Percentiles rank a stretch among this genome's conserved stretches.
These are phyloP conservation scores for Beaufortia kweichowensis DNA, from an alignment of 2,113 vertebrate species.

Conservation along the genomic window DNA sequence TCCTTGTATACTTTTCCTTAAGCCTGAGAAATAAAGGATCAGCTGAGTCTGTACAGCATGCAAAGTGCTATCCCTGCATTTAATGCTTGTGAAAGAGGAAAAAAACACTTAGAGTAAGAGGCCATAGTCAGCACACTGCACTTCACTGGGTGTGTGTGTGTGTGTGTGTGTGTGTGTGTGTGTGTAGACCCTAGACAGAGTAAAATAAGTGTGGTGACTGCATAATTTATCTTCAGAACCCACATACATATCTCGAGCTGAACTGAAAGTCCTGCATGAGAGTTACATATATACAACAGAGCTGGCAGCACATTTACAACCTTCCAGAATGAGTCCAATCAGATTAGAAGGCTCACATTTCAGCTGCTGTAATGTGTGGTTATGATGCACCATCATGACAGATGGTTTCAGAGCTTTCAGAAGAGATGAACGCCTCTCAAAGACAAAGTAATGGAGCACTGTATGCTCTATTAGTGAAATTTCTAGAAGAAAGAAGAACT, in stretches of 20 bases:
- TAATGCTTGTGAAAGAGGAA: slow-evolving; percentile 33
- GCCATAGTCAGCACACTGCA: slow-evolving; percentile 36
- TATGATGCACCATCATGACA: slow-evolving; percentile 32
- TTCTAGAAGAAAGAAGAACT: background rate
- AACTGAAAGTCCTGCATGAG: background rate
- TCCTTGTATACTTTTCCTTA: slow-evolving; percentile 7
- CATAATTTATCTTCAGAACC: slow-evolving; percentile 38
- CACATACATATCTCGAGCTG: background rate
- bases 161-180: background rate
- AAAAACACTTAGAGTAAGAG: slow-evolving; percentile 39
- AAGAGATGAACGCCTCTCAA: slow-evolving; percentile 1
- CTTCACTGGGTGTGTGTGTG: slow-evolving; percentile 10
- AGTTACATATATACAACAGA: background rate
- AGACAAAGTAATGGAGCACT: slow-evolving; percentile 34
- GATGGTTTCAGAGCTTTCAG: background rate
- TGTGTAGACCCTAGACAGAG: background rate
- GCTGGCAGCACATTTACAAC: slow-evolving; percentile 18
- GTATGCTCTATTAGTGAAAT: slow-evolving; percentile 2
- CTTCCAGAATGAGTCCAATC: background rate
- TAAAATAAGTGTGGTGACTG: slow-evolving; percentile 33
- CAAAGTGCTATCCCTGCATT: slow-evolving; percentile 41
- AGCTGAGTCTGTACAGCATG: slow-evolving; percentile 23
- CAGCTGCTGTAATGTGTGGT: background rate
- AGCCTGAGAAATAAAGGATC: slow-evolving; percentile 35
- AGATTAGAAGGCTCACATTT: slow-evolving; percentile 11